Percentiles rank a stretch among this genome's conserved stretches.
These are phyloP conservation scores for Periophthalmodon schlosseri DNA, from an alignment of 2,113 vertebrate genomes.

Conservation along the genomic window DNA sequence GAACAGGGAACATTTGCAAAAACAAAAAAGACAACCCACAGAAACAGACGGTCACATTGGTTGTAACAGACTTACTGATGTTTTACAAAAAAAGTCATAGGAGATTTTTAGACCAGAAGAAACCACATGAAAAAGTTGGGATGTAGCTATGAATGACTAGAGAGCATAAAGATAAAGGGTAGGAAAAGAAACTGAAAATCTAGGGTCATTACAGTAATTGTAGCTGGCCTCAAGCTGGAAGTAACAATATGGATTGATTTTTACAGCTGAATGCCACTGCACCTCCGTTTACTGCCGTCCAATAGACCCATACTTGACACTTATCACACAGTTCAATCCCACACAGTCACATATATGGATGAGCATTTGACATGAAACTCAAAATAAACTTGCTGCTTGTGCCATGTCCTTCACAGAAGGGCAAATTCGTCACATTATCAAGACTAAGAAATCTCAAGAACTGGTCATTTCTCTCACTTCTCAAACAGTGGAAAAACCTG, in stretches of 20 bases:
- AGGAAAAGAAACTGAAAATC: neutral
- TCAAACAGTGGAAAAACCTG: slow-evolving; percentile 13
- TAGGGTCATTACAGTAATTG: neutral
- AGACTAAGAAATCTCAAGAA: slow-evolving; percentile 4
- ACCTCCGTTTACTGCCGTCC: neutral
- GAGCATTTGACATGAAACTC: neutral
- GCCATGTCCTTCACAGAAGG: slow-evolving; percentile 5
- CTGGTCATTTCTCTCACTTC: neutral
- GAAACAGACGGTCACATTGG: neutral
- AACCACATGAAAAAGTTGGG: neutral
- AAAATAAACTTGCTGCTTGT: slow-evolving; percentile 12
- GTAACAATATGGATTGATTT: neutral
- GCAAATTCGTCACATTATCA: slow-evolving; percentile 1
- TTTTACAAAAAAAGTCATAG: neutral
- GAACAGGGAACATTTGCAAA: slow-evolving; percentile 3
- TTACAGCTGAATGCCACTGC: neutral
- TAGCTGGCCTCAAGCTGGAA: neutral
- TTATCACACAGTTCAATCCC: neutral
- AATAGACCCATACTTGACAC: neutral
- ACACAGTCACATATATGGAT: neutral
- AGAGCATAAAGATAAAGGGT: neutral
- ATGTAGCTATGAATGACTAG: neutral
- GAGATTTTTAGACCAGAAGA: too few relatives aligned
- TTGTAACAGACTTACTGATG: neutral
- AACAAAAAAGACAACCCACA: neutral